A percentile compares a stretch with the other conserved stretches of the same genome.
Evolutionary conservation across 2,797 vertebrate genomes (phyloP).

Genomic region (Caiman crocodilus): DNA sequence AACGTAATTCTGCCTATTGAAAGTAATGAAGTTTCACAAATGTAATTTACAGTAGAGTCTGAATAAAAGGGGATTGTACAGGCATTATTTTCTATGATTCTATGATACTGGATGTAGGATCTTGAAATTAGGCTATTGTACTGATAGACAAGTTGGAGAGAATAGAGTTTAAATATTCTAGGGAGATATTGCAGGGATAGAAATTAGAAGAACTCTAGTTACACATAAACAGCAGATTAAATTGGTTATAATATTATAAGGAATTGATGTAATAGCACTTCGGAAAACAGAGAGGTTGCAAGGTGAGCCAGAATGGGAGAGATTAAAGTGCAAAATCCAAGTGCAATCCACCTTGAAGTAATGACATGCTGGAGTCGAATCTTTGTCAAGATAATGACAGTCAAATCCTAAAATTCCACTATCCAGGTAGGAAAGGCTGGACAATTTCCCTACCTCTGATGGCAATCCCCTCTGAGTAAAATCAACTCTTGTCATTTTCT

Average conservation of each 20-base stretch:
- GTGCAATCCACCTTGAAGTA: not conserved
- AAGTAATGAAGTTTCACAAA: not conserved
- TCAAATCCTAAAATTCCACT: not conserved
- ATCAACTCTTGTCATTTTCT: not conserved
- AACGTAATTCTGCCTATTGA: not conserved
- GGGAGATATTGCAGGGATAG: not conserved
- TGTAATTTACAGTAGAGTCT: not conserved
- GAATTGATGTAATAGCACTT: not conserved
- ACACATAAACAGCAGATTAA: not conserved
- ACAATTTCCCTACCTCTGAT: not conserved
- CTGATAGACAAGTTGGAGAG: not conserved
- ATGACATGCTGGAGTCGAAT: not conserved
- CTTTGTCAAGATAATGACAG: not conserved
- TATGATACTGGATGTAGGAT: not conserved
- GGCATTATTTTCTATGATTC: not conserved
- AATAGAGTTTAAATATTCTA: not conserved
- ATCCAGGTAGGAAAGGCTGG: not conserved
- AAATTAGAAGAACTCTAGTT: not conserved
- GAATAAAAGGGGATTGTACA: fast-evolving
- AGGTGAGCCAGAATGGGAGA: not conserved
- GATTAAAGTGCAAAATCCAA: not conserved
- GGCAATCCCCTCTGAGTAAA: not conserved
- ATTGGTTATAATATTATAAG: not conserved
- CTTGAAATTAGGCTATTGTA: not conserved
- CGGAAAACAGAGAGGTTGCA: not conserved